phyloP scores from a whole-genome alignment of 2,113 vertebrate species.

The Petroica traversi region DNA sequence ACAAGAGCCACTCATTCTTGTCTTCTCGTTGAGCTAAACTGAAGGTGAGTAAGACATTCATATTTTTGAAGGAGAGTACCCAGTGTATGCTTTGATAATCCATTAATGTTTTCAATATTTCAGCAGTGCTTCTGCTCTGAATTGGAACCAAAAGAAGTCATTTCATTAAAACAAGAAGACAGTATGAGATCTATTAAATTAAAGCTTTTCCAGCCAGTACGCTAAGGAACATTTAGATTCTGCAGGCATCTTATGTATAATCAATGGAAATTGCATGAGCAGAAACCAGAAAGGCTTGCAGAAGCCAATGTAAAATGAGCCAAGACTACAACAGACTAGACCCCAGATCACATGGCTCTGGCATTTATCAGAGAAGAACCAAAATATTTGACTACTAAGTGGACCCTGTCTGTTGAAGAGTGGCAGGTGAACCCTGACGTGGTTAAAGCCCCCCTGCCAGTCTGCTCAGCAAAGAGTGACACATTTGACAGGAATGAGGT shows the following conservation, averaged over 20 bases:
- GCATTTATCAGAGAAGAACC: not conserved
- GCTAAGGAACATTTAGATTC: not conserved
- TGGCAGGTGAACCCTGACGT: not conserved
- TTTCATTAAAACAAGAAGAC: slow-evolving; percentile 27
- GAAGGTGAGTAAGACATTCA: not conserved
- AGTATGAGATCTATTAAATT: slow-evolving; percentile 9
- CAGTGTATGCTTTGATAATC: not conserved
- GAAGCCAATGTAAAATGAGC: not conserved
- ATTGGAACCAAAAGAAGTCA: slow-evolving; percentile 9
- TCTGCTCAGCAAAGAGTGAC: not conserved
- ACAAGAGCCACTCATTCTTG: not conserved
- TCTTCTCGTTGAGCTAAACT: not conserved
- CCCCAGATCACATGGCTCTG: not conserved
- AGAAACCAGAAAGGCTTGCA: not conserved
- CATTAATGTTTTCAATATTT: slow-evolving; percentile 40
- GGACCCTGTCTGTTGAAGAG: not conserved
- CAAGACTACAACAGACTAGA: not conserved
- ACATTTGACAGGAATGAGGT: not conserved
- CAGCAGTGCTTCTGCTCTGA: slow-evolving; percentile 2
- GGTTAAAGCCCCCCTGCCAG: not conserved
- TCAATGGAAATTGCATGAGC: not conserved
- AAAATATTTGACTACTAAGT: not conserved
- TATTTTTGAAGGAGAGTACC: not conserved
- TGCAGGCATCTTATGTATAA: not conserved
- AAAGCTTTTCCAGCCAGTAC: slow-evolving; percentile 13